A percentile compares a stretch with the other conserved stretches of the same genome.
Conservation (phyloP, 2,888 invertebrate genomes). For the Siphlonurus alternatus region DNA sequence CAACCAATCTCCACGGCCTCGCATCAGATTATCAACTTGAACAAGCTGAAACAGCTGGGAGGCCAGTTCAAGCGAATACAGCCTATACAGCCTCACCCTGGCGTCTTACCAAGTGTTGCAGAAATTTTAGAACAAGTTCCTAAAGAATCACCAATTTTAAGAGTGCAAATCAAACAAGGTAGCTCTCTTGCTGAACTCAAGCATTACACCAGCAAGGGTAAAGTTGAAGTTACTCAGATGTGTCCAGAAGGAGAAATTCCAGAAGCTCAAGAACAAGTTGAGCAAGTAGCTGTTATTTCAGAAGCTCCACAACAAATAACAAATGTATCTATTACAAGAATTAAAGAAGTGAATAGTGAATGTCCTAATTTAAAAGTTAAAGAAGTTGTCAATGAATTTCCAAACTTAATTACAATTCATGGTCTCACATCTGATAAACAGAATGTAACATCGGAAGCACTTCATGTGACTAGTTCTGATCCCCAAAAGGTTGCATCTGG, state of each 20-base stretch:
- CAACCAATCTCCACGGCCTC: neutral
- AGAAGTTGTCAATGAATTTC: neutral
- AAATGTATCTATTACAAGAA: no score
- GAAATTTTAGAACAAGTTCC: no score
- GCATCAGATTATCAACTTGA: neutral
- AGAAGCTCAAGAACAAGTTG: neutral
- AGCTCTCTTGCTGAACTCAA: neutral
- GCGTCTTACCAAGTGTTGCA: neutral
- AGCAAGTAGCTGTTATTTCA: no score
- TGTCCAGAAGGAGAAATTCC: neutral
- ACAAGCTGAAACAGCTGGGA: neutral
- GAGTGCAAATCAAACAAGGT: neutral
- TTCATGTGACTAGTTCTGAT: no score
- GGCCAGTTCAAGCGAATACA: neutral
- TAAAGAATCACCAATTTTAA: neutral
- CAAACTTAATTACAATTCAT: neutral
- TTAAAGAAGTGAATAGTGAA: no score
- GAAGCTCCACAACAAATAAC: no score
- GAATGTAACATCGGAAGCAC: neutral
- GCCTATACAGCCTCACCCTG: neutral
- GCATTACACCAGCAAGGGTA: neutral
- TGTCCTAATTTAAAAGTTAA: no score
- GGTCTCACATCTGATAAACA: neutral
- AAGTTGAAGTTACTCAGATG: neutral
- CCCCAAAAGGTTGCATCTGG: neutral